Conservation (phyloP, 2,888 invertebrate species). For the Rotaria socialis region DNA sequence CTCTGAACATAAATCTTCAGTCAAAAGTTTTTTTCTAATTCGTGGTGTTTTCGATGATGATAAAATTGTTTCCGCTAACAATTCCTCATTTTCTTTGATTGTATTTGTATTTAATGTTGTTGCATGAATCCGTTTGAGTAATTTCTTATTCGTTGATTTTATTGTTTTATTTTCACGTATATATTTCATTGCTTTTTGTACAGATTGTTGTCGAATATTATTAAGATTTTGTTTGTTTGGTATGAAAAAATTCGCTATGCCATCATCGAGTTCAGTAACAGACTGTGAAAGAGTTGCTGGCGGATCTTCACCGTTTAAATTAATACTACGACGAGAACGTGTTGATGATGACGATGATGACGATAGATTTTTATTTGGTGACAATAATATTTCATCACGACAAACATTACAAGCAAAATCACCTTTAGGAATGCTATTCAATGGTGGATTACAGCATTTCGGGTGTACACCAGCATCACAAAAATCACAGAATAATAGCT, state of each 20-base stretch:
- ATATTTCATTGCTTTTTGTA: conserved; percentile 22
- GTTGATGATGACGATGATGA: not conserved
- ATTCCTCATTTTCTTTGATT: not conserved
- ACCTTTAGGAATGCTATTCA: conserved; percentile 64
- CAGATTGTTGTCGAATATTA: not conserved
- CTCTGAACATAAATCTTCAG: not conserved
- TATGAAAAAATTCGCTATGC: conserved; percentile 76
- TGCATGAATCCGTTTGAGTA: not conserved
- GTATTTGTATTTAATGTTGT: not conserved
- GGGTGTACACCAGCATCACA: conserved; percentile 76
- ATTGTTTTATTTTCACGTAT: not conserved
- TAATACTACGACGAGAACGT: not conserved
- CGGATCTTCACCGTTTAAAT: not conserved
- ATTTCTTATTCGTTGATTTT: not conserved
- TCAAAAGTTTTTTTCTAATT: not conserved
- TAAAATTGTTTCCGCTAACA: not conserved
- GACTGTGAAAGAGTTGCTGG: not conserved
- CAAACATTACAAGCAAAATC: conserved; percentile 41
- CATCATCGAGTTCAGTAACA: conserved; percentile 72
- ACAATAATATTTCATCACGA: not conserved
- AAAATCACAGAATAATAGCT: conserved; percentile 69
- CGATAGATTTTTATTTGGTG: conserved; percentile 32
- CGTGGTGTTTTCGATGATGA: not conserved
- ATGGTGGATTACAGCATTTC: conserved; percentile 71
- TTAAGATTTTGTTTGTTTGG: conserved; percentile 63